Base-by-base conservation (phyloP, 2,797 vertebrate genomes). In the Glossophaga mutica region DNA sequence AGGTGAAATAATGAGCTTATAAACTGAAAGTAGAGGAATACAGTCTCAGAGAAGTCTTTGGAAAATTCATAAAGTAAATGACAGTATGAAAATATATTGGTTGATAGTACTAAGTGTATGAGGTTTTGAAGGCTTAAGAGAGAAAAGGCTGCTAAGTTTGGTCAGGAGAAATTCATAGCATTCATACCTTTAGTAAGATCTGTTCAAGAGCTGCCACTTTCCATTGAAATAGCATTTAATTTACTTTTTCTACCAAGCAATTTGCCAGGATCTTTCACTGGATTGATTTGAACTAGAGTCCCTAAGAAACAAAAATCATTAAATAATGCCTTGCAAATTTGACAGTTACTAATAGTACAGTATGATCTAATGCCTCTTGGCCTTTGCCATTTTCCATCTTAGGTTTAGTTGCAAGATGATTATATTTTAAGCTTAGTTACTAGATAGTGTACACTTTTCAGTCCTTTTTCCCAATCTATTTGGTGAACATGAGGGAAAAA, bases 401-500 rank as follows among this genome's bases (percentile, higher is more conserved):
- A 78, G 81, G 11, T 81, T 94, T 34, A 11, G 22, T 91, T 92
- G 32, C 11, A 67, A 92, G 57, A 87, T 55, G 46, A 77, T 48
- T 50, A 6, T 50, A 88, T 52, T 68, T 86, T 95, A 95, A 92
- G 32, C 4, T 67, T 39, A 84, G 44, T 32, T 81, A 62, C 42
- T 89, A 55, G 90, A 67, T 14, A 19, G 44, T 65, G 39, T 78
- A 59, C 14, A 59, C 15, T 65, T 52, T 52, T 9, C 44, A 79
- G 21, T 67, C 55, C 67, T 32, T 81, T 92, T 91, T 85, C 65
- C n/a, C 44, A 86, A 76, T 91, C 78, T 42, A 44, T 79, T 96
- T 89, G 93, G 79, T 78, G 46, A 34, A 91, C 65, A 50, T 77
- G 82, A 92, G 68, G 83, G 59, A 15, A 73, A 95, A 90, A 52